phyloP scores from a whole-genome alignment of 2,888 invertebrate genomes.

The Mallateleia sp. region DNA sequence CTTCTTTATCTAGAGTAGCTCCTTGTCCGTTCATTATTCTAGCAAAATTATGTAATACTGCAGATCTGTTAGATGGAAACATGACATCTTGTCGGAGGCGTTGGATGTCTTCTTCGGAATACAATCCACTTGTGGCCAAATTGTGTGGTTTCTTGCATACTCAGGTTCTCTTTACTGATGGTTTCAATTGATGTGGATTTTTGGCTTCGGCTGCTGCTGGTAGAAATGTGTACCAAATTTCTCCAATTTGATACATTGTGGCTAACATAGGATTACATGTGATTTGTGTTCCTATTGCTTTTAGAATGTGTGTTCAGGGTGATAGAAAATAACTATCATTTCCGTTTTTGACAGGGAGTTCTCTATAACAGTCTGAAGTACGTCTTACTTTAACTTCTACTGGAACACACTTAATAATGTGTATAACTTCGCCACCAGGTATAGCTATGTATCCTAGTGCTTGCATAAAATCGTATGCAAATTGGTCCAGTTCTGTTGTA shows the following conservation, averaged over 20 bases:
- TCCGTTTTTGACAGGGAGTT: not conserved
- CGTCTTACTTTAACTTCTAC: conserved; percentile 66
- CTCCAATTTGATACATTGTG: conserved; percentile 65
- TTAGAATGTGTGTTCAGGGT: conserved; percentile 76
- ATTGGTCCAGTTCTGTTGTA: conserved; percentile 77
- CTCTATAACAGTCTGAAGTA: conserved; percentile 71
- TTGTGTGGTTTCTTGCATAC: not conserved
- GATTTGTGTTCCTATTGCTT: conserved; percentile 23
- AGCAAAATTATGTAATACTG: not conserved
- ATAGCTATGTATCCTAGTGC: conserved; percentile 79
- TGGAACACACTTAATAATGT: conserved; percentile 81
- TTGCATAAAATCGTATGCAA: conserved; percentile 79
- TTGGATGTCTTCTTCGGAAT: conserved; percentile 24
- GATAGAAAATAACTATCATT: conserved; percentile 67
- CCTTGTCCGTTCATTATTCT: not conserved
- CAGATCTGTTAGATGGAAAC: not conserved
- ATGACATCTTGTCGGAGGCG: conserved; percentile 39
- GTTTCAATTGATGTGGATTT: conserved; percentile 5
- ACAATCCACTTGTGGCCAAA: conserved; percentile 58
- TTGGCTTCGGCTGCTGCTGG: not conserved
- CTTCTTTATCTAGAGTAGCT: no score
- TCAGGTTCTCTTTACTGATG: not conserved
- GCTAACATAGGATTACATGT: conserved; percentile 75
- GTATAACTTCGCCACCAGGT: conserved; percentile 79
- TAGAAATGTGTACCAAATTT: not conserved